phyloP scores from a whole-genome alignment of 64 coral and sea anemone species.

The Orbicella faveolata region DNA sequence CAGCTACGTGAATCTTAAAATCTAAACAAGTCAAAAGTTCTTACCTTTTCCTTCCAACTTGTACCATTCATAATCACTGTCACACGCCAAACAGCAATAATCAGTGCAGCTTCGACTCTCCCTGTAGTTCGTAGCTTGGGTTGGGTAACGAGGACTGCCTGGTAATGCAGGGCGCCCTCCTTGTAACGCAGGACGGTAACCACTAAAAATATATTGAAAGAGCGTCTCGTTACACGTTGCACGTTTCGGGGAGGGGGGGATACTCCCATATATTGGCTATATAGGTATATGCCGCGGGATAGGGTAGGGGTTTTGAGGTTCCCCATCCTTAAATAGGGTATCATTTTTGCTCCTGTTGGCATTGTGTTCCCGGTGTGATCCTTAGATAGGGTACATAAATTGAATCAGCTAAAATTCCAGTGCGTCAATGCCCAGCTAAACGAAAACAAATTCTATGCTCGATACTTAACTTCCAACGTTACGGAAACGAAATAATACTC shows the following conservation, averaged over 20 bases:
- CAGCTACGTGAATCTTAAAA: no score
- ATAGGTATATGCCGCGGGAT: no score
- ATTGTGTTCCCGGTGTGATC: no score
- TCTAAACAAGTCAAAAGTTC: neutral
- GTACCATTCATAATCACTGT: constrained; percentile 47
- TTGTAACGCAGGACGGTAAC: neutral
- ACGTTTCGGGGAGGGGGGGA: neutral
- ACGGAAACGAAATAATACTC: no score
- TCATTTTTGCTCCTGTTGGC: no score
- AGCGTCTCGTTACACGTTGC: neutral
- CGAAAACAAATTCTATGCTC: no score
- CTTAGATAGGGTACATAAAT: no score
- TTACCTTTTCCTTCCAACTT: constrained; percentile 46
- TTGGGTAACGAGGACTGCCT: neutral
- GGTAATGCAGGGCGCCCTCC: neutral
- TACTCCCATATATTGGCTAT: neutral
- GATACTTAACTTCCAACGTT: no score
- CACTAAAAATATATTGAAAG: neutral
- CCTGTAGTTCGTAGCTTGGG: neutral
- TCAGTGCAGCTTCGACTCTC: constrained; percentile 10
- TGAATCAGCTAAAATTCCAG: no score
- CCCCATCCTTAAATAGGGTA: no score
- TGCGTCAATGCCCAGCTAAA: no score
- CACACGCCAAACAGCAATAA: constrained; percentile 52
- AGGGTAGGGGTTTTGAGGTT: no score